phyloP scores from a whole-genome alignment of 2,888 invertebrate genomes.

The Abscondita cerata region DNA sequence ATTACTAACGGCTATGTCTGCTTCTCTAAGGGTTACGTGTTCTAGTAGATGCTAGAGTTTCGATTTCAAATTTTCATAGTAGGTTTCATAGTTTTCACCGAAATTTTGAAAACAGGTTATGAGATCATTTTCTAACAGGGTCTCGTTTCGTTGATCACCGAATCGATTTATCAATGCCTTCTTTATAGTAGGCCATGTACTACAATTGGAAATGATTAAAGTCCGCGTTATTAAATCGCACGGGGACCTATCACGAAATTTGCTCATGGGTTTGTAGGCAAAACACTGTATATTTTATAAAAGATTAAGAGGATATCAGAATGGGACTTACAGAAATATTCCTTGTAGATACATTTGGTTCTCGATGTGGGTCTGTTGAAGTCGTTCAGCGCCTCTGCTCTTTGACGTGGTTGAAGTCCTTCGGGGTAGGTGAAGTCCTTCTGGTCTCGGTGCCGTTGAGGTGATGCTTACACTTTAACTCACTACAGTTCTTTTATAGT shows the following conservation, averaged over 20 bases:
- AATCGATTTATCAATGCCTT: neutral
- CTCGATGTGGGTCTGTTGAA: too few relatives aligned
- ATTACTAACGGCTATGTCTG: neutral
- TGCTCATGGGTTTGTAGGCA: neutral
- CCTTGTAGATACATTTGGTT: neutral
- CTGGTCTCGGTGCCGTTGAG: too few relatives aligned
- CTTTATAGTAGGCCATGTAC: neutral
- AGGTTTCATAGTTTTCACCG: neutral
- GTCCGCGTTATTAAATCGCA: neutral
- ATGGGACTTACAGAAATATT: neutral
- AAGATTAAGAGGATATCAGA: neutral
- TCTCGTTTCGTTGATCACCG: neutral
- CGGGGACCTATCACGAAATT: conserved; percentile 1
- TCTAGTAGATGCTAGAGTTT: neutral
- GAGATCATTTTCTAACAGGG: neutral
- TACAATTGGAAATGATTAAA: too few relatives aligned
- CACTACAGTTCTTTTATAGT: neutral
- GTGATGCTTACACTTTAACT: too few relatives aligned
- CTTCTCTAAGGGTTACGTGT: neutral
- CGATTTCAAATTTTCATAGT: neutral
- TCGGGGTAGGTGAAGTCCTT: too few relatives aligned
- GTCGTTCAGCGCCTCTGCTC: too few relatives aligned
- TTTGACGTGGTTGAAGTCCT: too few relatives aligned
- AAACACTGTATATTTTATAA: neutral
- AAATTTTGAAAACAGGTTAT: neutral